Evolutionary conservation across 2,113 vertebrate genomes (phyloP), one percentile per base, ranked within the genome.

Genomic region (Megaceryle maxima): DNA sequence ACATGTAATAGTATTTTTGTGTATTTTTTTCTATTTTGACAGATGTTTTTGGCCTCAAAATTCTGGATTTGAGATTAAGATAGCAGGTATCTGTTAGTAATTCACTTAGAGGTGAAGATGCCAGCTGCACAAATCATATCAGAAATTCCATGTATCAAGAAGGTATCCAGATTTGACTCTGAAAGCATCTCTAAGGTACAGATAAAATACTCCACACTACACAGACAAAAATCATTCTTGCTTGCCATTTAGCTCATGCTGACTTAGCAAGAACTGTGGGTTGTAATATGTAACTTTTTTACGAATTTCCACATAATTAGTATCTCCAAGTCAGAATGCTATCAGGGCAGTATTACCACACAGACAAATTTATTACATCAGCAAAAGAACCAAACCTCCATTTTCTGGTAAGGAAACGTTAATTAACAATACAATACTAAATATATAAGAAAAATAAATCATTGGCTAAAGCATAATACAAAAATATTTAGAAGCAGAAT

Each of bases 101-200:
- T 50, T 12, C 43, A 50, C 0, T 0, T 0, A 35, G n/a, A 31
- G 3, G 28, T 35, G 59, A 79, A 83, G 76, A 56, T 10, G 28
- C 51, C 83, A 50, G 29, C 13, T 64, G 62, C 35, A 87, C 4
- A 76, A n/a, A 44, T 50, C 60, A 7, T 16, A 14, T 62, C 67
- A 77, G 35, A 82, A 84, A 83, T 72, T 60, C 39, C 50, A 73
- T 14, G 3, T 25, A n/a, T 7, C 31, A 60, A 33, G 43, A 72
- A 63, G 10, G 28, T 26, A 83, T 5, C n/a, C 64, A 73, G 41
- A 76, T 62, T 13, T 75, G 17, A 74, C 37, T 35, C 69, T 24
- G 46, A 31, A 91, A 92, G 14, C 46, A 68, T 33, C 53, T 41
- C 43, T 56, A 78, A 41, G 5, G 25, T 67, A 57, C n/a, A 62